phyloP scores from a whole-genome alignment of 2,113 vertebrate genomes.

The Alethe diademata region DNA sequence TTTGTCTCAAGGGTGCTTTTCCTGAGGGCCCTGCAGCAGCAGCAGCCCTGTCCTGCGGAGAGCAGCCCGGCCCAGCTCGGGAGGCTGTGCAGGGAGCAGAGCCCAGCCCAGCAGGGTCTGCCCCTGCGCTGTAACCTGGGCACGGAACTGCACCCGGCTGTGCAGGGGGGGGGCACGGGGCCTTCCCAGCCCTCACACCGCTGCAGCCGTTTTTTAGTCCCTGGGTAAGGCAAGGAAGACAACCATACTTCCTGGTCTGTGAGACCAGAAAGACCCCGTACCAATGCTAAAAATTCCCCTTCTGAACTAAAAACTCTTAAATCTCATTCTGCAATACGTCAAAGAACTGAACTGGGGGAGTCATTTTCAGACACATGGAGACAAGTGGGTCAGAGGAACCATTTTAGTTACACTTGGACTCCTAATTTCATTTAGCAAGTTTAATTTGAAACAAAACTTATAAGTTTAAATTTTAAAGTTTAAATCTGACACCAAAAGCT shows the following conservation, averaged over 20 bases:
- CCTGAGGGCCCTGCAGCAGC: not conserved
- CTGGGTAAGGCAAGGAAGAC: not conserved
- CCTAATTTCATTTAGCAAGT: not conserved
- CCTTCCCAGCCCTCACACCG: not conserved
- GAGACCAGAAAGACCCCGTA: not conserved
- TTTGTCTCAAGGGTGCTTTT: not conserved
- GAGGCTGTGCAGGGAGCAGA: not conserved
- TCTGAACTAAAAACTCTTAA: not conserved
- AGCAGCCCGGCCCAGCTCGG: fast-evolving
- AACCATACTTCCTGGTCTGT: fast-evolving
- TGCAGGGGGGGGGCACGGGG: not conserved
- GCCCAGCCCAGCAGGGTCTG: not conserved
- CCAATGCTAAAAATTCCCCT: not conserved
- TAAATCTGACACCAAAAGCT: not conserved
- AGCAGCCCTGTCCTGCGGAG: not conserved
- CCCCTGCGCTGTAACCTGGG: not conserved
- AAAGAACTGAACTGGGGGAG: fast-evolving
- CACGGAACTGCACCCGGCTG: no score
- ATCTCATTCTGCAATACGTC: not conserved
- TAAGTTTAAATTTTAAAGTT: not conserved
- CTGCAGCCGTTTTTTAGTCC: not conserved
- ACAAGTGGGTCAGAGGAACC: not conserved
- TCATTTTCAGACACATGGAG: not conserved
- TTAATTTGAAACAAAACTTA: not conserved
- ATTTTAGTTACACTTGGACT: not conserved